A percentile compares a stretch with the other conserved stretches of the same genome.
phyloP scores from a whole-genome alignment of 2,113 vertebrate genomes.

The Craseonycteris thonglongyai region DNA sequence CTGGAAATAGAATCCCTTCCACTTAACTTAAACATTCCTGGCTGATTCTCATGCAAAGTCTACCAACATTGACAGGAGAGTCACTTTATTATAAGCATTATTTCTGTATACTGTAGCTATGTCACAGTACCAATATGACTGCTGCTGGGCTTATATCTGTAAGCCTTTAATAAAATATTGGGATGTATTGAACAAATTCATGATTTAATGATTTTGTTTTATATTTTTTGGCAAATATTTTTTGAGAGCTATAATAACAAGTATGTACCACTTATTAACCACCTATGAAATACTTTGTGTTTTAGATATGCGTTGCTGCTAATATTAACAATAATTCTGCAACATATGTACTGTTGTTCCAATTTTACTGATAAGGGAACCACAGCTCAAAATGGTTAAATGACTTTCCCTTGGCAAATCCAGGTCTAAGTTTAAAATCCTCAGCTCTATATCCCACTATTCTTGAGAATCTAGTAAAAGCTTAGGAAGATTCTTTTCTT shows the following conservation, averaged over 20 bases:
- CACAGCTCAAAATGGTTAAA: not conserved
- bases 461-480: not conserved
- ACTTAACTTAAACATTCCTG: not conserved
- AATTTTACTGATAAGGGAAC: not conserved
- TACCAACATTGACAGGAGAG: not conserved
- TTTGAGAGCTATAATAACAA: not conserved
- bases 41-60: not conserved
- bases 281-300: not conserved
- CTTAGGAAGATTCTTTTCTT: not conserved
- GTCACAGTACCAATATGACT: not conserved
- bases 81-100: not conserved
- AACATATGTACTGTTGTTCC: not conserved
- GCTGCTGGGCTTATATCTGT: not conserved
- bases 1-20: not conserved
- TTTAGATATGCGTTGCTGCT: not conserved
- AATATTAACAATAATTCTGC: not conserved
- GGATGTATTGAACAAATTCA: not conserved
- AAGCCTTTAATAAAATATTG: not conserved
- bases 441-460: not conserved
- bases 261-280: not conserved
- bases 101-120: not conserved
- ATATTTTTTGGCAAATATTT: not conserved
- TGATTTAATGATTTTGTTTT: not conserved
- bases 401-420: not conserved
- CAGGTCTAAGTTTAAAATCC: not conserved